Percentiles rank a stretch among this genome's conserved stretches.
These are phyloP conservation scores for Cinara cedri DNA, from an alignment of 2,888 invertebrate genomes.

Conservation along the genomic window DNA sequence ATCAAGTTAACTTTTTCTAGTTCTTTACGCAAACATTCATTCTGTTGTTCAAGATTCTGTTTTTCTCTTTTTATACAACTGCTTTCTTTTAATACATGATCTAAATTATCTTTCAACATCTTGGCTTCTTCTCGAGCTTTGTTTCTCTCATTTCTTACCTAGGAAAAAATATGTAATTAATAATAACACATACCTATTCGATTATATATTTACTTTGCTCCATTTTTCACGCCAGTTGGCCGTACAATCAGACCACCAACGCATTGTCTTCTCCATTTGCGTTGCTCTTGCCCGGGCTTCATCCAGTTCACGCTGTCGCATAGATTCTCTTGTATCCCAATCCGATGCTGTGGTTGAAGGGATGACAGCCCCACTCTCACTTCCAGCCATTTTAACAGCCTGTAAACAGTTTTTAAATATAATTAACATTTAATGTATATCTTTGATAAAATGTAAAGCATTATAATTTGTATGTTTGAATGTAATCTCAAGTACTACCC, in stretches of 20 bases:
- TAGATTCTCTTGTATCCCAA: slow-evolving; percentile 79
- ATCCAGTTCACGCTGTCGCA: slow-evolving; percentile 82
- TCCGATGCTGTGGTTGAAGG: slow-evolving; percentile 63
- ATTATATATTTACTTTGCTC: slow-evolving; percentile 72
- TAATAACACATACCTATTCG: neutral
- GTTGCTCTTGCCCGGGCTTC: slow-evolving; percentile 92
- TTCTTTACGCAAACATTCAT: slow-evolving; percentile 78
- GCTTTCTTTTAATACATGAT: slow-evolving; percentile 77
- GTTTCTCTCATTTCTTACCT: slow-evolving; percentile 88
- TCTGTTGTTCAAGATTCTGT: slow-evolving; percentile 76
- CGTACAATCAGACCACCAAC: slow-evolving; percentile 99
- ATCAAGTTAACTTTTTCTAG: slow-evolving; percentile 78
- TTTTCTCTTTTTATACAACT: slow-evolving; percentile 77
- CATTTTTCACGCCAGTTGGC: slow-evolving; percentile 96
- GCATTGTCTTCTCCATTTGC: slow-evolving; percentile 99
- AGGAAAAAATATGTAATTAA: slow-evolving; percentile 23
- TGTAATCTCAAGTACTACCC: too few species aligned
- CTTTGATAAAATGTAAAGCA: too few species aligned
- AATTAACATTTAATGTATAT: too few species aligned
- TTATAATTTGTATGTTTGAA: too few species aligned
- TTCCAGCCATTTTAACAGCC: slow-evolving; percentile 27
- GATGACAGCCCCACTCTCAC: slow-evolving; percentile 18
- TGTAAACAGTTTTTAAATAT: neutral
- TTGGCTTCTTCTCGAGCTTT: slow-evolving; percentile 90
- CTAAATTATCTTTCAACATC: slow-evolving; percentile 79